Evolutionary conservation across 92 coral and sea anemone genomes (phyloP), one percentile per base, ranked within the genome.

Genomic region (Blastomussa wellsi): DNA sequence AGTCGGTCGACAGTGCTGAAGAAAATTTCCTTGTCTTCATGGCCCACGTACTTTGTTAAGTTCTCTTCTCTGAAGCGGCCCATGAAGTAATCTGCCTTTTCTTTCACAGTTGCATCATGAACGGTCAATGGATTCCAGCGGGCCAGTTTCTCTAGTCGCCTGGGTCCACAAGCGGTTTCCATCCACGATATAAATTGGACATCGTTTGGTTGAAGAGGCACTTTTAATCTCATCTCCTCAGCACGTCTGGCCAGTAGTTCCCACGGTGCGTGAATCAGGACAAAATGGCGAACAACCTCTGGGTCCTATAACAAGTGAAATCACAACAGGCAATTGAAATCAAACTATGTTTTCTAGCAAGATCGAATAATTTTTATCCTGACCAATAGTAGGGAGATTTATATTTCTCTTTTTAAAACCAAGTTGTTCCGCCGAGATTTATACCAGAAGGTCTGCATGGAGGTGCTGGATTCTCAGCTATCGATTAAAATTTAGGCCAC

Each of bases 221-320:
- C 80, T 70, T 95, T 93, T 73, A 96, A 72, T 38, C 92, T 89
- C 86, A 95, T 86, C 12, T 89, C 72, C 68, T 96, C 98, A 0
- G 98, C 98, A 74, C 86, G 87, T 65, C 57, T 70, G 49, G 95
- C 88, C 68, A 93, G 70, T 8, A 87, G 60, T 67, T 71, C 86
- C 94, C 98, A 92, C 14, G 98, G 96, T 15, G 94, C 89, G 70
- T 91, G 93, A 24, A 96, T 65, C 81, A 92, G 89, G 60, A 96
- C 95, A 86, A 90, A 94, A 86, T 94, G 95, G 26, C 97, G 90
- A 69, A 78, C 81, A 44, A 79, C 86, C 24, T 74, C 82, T 37
- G 90, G 79, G 20, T 88, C 84, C 97, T 94, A 60, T 26, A 83
- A 76, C 12, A 60, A 76, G 11, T 19, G 7, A 35, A 70, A 70